Percentiles rank a stretch among this genome's conserved stretches.
These are phyloP conservation scores for Lochmaea crataegi DNA, from an alignment of 2,888 invertebrate genomes.

Conservation along the genomic window DNA sequence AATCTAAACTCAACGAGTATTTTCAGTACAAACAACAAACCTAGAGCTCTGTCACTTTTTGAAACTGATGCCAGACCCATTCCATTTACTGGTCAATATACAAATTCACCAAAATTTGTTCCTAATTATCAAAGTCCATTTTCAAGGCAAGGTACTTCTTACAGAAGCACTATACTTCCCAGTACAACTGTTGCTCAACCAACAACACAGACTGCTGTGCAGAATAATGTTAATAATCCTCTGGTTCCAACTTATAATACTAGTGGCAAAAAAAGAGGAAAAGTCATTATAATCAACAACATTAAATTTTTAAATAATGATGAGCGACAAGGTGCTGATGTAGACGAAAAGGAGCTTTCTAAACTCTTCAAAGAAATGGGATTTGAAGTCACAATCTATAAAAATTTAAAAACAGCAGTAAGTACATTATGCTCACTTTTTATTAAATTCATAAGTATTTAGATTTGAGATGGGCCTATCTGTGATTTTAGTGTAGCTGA, in stretches of 20 bases:
- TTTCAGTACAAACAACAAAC: neutral
- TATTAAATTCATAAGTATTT: too few species aligned
- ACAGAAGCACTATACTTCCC: neutral
- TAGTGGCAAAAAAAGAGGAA: conserved; percentile 54
- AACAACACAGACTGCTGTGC: conserved; percentile 20
- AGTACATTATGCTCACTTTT: conserved; percentile 41
- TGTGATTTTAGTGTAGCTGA: too few species aligned
- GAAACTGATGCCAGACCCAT: conserved; percentile 34
- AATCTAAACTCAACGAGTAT: neutral
- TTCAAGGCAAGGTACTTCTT: conserved; percentile 18
- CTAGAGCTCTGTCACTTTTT: conserved; percentile 10
- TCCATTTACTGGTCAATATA: neutral
- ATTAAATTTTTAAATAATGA: conserved; percentile 55
- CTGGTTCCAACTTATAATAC: conserved; percentile 56
- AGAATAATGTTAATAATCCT: conserved; percentile 2
- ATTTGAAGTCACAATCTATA: conserved; percentile 66
- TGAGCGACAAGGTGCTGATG: conserved; percentile 69
- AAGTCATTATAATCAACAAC: conserved; percentile 60
- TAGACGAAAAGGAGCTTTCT: conserved; percentile 70
- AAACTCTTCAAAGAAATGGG: conserved; percentile 72
- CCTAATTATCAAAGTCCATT: conserved; percentile 35
- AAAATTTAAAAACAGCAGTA: conserved; percentile 66
- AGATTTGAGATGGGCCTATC: too few species aligned
- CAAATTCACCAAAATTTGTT: neutral
- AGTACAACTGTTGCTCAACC: neutral